Base-by-base conservation (phyloP, 1,140 invertebrate genomes). In the Ips typographus region DNA sequence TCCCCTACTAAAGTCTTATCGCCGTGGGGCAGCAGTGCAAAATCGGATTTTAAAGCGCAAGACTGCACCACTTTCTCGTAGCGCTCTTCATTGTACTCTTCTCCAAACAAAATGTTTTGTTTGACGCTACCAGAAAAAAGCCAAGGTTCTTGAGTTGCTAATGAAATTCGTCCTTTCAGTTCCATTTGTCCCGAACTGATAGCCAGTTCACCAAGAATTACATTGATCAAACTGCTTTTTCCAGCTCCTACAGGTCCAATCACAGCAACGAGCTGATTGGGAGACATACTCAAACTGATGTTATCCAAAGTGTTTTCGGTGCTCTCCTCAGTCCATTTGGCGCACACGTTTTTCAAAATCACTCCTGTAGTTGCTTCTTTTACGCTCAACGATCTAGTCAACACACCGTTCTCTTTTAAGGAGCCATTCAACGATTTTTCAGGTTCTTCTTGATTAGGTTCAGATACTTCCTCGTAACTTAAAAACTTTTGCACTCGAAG, bases 171-270 rank as follows among this genome's bases (percentile, higher is more conserved):
- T n/a, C 94, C 93, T 52, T 86, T 84, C 0, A 95, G 82, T 59
- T 86, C 82, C 0, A 96, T 40, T n/a, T 68, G 80, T 1, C 94
- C 94, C 1, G 79, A 76, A 0, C 75, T 79, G 2, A 90, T 72
- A 36, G 89, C 87, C 44, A 94, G 76, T 79, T 95, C 94, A 41
- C 86, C 83, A 1, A 95, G 81, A 65, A 95, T 84, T 0, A 86
- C 83, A 73, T 93, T 84, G 0, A 93, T 78, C 1, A 93, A 73
- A 0, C 90, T 92, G 40, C 88, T 90, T 84, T 95, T 96, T 8
- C 94, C 93, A 7, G 90, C 85, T 8, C 93, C 93, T 36, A 96
- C 91, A 51, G 90, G 86, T 39, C 94, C 94, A 60, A 93, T 88
- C 1, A 94, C 80, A n/a, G 89, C 89, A 47, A 90, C 75, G 53